These are phyloP conservation scores for Megaceryle maxima DNA, from an alignment of 2,113 vertebrate species.

Conservation along the genomic window DNA sequence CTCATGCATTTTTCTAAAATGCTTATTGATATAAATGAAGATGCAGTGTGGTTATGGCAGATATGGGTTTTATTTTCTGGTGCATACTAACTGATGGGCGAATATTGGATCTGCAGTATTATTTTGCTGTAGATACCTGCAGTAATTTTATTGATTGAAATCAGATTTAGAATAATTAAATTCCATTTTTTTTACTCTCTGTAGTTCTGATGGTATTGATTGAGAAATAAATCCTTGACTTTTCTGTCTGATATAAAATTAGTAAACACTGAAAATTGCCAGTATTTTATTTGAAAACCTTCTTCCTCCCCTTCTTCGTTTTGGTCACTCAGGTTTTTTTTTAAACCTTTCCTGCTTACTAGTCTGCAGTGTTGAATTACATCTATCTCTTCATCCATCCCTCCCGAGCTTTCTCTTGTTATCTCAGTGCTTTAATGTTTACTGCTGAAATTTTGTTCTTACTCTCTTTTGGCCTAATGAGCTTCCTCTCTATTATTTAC, in stretches of 20 bases:
- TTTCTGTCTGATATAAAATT: neutral
- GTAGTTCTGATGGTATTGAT: neutral
- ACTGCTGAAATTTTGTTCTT: neutral
- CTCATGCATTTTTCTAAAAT: neutral
- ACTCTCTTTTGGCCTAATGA: neutral
- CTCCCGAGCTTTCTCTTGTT: neutral
- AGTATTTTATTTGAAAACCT: neutral
- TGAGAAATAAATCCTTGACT: neutral
- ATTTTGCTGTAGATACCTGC: neutral
- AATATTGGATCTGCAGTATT: neutral
- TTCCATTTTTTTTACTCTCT: neutral
- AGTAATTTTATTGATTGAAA: slow-evolving; percentile 12
- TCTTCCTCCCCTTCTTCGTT: neutral
- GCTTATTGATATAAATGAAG: neutral
- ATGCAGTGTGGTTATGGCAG: neutral
- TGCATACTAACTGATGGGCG: neutral
- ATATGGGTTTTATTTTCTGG: neutral
- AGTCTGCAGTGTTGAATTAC: neutral
- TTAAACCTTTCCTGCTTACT: neutral
- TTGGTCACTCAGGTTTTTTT: neutral
- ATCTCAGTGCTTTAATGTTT: neutral
- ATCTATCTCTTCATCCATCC: neutral
- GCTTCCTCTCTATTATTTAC: neutral
- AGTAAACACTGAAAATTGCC: neutral
- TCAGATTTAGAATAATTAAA: neutral